Conservation (phyloP, 2,888 invertebrate species). For the Acronicta aceris region DNA sequence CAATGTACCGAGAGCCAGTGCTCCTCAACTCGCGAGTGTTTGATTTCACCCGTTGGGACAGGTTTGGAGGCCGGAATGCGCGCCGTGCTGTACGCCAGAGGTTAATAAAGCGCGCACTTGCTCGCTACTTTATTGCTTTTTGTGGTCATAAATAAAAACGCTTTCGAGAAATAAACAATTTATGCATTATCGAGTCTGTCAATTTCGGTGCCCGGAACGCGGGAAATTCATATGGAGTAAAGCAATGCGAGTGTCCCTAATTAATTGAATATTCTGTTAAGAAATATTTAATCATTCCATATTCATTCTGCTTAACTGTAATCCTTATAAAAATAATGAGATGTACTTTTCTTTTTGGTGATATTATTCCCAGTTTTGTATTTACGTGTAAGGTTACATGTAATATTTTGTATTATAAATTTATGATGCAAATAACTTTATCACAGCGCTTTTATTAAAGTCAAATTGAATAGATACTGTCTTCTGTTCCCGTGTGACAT, state of each 20-base stretch:
- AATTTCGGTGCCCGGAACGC: slow-evolving; percentile 64
- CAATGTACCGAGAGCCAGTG: slow-evolving; percentile 65
- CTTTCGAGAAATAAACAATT: slow-evolving; percentile 80
- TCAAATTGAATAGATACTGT: slow-evolving; percentile 27
- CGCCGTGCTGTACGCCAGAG: slow-evolving; percentile 71
- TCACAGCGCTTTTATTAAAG: slow-evolving; percentile 10
- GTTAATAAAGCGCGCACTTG: slow-evolving; percentile 87
- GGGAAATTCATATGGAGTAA: slow-evolving; percentile 55
- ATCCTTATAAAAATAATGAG: slow-evolving; percentile 35
- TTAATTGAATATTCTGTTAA: slow-evolving; percentile 49
- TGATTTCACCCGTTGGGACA: slow-evolving; percentile 77
- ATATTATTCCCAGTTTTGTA: slow-evolving; percentile 10
- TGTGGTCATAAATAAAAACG: slow-evolving; percentile 83
- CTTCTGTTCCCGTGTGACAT: slow-evolving; percentile 24
- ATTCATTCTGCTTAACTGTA: slow-evolving; percentile 24
- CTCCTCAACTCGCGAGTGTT: slow-evolving; percentile 74
- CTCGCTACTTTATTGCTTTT: slow-evolving; percentile 85
- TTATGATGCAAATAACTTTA: slow-evolving; percentile 3
- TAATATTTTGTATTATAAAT: neutral
- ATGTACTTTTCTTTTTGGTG: slow-evolving; percentile 14
- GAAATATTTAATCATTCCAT: slow-evolving; percentile 44
- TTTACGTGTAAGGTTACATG: slow-evolving; percentile 18
- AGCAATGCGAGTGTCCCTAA: slow-evolving; percentile 34
- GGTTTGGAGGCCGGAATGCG: slow-evolving; percentile 67
- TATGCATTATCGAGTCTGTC: slow-evolving; percentile 74